Percentiles rank a stretch among this genome's conserved stretches.
Evolutionary conservation across 1,140 invertebrate genomes (phyloP).

Genomic region (Philotrypesis tridentata): DNA sequence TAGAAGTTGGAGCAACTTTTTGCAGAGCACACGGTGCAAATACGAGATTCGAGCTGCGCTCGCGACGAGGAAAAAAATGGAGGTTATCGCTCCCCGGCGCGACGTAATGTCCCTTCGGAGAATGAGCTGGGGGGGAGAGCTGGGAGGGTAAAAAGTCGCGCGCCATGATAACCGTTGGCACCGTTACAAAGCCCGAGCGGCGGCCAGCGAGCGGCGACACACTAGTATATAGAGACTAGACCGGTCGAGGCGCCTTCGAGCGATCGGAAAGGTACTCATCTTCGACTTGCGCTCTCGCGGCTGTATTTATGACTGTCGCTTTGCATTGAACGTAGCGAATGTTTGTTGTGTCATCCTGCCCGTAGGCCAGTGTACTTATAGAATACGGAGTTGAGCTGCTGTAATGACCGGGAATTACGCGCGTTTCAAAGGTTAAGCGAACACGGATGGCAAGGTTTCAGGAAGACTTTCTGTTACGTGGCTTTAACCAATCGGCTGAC

Average conservation of each 20-base stretch:
- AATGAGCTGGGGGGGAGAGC: neutral
- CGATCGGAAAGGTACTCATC: conserved; percentile 22
- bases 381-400: neutral
- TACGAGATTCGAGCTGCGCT: too few species aligned
- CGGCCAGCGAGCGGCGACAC: neutral
- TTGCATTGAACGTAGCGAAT: neutral
- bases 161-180: conserved; percentile 27
- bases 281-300: neutral
- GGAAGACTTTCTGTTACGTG: too few species aligned
- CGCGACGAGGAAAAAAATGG: neutral
- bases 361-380: neutral
- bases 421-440: too few species aligned
- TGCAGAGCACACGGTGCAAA: too few species aligned
- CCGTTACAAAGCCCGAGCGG: conserved; percentile 38
- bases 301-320: neutral
- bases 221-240: too few species aligned
- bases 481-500: too few species aligned
- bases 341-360: conserved; percentile 4
- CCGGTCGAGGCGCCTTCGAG: conserved; percentile 22
- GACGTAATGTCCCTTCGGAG: conserved; percentile 13
- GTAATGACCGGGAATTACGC: neutral
- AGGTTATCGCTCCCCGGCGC: neutral
- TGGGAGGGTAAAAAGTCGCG: neutral
- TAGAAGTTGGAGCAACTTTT: too few species aligned
- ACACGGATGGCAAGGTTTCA: too few species aligned